Percentiles rank a stretch among this genome's conserved stretches.
phyloP scores from a whole-genome alignment of 2,113 vertebrate genomes.

The Pleuronectes platessa region DNA sequence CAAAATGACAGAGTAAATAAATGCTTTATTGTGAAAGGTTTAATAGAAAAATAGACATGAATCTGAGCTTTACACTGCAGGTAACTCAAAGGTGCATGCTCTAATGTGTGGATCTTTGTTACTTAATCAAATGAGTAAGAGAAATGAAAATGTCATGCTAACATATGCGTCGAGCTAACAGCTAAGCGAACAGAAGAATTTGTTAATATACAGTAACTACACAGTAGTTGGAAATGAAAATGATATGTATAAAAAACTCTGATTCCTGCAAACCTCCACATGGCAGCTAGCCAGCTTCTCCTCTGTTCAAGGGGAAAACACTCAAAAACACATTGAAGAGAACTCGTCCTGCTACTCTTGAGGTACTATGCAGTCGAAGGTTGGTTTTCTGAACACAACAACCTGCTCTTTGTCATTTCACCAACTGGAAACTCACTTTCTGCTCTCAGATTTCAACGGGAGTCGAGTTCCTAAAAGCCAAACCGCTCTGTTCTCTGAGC shows the following conservation, averaged over 20 bases:
- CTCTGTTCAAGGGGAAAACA: constrained; percentile 6
- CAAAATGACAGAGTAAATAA: constrained; percentile 47
- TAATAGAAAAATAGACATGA: constrained; percentile 81
- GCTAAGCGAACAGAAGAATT: constrained; percentile 60
- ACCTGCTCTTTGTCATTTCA: neutral
- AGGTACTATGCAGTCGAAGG: neutral
- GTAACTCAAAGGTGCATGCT: constrained; percentile 74
- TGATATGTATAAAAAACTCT: constrained; percentile 76
- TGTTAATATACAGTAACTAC: constrained; percentile 82
- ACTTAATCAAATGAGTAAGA: constrained; percentile 52
- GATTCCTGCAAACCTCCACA: constrained; percentile 21
- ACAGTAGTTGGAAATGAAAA: constrained; percentile 81
- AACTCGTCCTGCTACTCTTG: neutral
- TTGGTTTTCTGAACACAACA: constrained; percentile 1
- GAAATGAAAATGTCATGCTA: constrained; percentile 70
- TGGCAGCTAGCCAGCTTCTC: constrained; percentile 5
- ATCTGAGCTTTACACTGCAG: constrained; percentile 62
- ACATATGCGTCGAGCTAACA: constrained; percentile 60
- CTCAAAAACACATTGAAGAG: neutral
- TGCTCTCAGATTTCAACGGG: neutral
- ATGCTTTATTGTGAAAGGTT: constrained; percentile 61
- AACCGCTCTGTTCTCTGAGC: neutral
- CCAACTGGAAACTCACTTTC: neutral
- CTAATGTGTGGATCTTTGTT: constrained; percentile 49
- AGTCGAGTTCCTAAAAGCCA: neutral